phyloP scores from a whole-genome alignment of 1,140 invertebrate genomes.

The Leptinotarsa texana region DNA sequence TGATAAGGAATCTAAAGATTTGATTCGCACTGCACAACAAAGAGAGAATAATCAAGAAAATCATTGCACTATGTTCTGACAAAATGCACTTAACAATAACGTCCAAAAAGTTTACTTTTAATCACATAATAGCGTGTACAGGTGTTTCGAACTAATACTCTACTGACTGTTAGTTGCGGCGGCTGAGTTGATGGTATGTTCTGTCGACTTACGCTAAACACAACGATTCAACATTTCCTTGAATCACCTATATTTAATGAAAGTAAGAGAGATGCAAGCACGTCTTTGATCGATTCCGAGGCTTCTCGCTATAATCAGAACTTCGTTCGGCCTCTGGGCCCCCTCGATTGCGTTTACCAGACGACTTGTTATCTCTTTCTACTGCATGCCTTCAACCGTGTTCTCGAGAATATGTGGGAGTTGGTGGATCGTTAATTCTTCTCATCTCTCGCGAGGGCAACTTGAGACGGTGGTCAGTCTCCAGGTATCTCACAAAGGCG shows the following conservation, averaged over 20 bases:
- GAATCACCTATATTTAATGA: conserved; percentile 26
- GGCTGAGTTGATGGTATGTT: conserved; percentile 50
- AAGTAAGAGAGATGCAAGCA: conserved; percentile 40
- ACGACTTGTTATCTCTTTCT: conserved; percentile 20
- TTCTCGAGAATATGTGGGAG: conserved; percentile 33
- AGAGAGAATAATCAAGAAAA: conserved; percentile 39
- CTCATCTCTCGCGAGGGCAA: conserved; percentile 36
- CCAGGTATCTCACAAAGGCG: conserved; percentile 24
- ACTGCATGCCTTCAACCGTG: neutral
- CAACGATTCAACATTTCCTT: conserved; percentile 35
- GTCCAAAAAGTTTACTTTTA: conserved; percentile 46
- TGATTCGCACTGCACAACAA: conserved; percentile 45
- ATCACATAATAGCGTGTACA: conserved; percentile 56
- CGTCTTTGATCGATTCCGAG: conserved; percentile 47
- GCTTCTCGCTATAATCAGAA: conserved; percentile 44
- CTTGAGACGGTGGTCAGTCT: conserved; percentile 25
- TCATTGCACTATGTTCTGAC: conserved; percentile 43
- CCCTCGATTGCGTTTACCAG: conserved; percentile 7
- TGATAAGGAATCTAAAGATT: conserved; percentile 26
- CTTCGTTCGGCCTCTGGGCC: conserved; percentile 46
- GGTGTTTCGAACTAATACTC: conserved; percentile 57
- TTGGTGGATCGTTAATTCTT: conserved; percentile 16
- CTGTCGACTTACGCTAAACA: conserved; percentile 38
- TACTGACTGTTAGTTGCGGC: conserved; percentile 55
- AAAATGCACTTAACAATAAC: conserved; percentile 42